Percentiles rank a stretch among this genome's conserved stretches.
Conservation (phyloP, 1,140 invertebrate species). For the Orchestia grillus region DNA sequence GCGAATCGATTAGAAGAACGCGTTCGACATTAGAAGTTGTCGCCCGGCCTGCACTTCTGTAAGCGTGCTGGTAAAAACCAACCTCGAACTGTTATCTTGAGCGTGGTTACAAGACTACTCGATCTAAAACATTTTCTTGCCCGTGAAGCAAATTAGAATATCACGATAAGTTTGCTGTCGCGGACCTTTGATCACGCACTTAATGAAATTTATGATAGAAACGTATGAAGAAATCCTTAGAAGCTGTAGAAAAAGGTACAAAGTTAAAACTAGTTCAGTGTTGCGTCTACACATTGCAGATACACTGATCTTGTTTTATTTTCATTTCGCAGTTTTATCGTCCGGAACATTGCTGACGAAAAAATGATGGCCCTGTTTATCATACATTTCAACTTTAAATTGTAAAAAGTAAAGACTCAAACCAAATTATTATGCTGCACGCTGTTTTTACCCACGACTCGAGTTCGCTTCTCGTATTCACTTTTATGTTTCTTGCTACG, state of each 20-base stretch:
- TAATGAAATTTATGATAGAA: neutral
- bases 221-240: too few relatives aligned
- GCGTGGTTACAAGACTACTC: neutral
- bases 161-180: neutral
- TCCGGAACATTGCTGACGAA: too few relatives aligned
- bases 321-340: too few relatives aligned
- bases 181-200: too few relatives aligned
- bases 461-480: neutral
- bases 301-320: too few relatives aligned
- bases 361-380: neutral
- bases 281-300: too few relatives aligned
- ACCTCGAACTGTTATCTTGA: neutral
- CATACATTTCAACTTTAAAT: neutral
- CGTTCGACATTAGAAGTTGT: neutral
- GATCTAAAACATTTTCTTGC: neutral
- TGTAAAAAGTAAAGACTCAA: neutral
- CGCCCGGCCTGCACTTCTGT: neutral
- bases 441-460: neutral
- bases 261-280: too few relatives aligned
- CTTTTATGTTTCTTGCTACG: neutral
- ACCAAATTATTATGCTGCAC: neutral
- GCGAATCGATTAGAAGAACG: neutral
- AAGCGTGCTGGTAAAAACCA: neutral
- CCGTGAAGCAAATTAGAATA: neutral
- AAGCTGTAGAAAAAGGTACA: too few relatives aligned